A percentile compares a stretch with the other conserved stretches of the same genome.
phyloP scores from a whole-genome alignment of 2,113 vertebrate genomes.

The Ptyas mucosa region DNA sequence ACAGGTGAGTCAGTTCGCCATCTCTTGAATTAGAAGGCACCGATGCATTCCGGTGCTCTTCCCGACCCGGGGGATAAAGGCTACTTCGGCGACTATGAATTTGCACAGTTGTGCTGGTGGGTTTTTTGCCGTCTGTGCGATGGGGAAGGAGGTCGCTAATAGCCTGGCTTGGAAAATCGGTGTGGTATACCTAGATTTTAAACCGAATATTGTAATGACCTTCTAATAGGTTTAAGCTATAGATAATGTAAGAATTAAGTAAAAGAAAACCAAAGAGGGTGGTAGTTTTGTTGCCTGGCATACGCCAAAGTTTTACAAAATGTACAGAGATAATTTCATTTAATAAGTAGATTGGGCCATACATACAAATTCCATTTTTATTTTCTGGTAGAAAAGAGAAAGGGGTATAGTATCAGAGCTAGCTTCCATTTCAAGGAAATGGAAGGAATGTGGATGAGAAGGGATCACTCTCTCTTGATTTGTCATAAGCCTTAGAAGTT shows the following conservation, averaged over 20 bases:
- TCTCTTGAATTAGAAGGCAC: not conserved
- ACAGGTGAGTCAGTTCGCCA: slow-evolving; percentile 48
- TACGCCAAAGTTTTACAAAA: not conserved
- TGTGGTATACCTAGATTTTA: not conserved
- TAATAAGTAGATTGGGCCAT: not conserved
- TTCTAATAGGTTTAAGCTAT: not conserved
- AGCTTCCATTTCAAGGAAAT: not conserved
- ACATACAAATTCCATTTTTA: not conserved
- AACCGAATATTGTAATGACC: not conserved
- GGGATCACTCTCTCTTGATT: slow-evolving; percentile 25
- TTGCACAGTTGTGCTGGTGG: not conserved
- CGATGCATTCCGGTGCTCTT: not conserved
- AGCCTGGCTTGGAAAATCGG: not conserved
- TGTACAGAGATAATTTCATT: not conserved
- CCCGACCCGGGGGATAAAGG: not conserved
- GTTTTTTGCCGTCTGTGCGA: not conserved
- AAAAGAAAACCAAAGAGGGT: too few species aligned
- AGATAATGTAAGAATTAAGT: not conserved
- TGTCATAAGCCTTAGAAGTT: slow-evolving; percentile 45
- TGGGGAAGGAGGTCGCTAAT: not conserved
- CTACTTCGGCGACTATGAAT: not conserved
- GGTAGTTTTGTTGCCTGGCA: not conserved
- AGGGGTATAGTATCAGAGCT: not conserved
- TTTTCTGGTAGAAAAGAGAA: not conserved
- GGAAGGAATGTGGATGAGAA: slow-evolving; percentile 7